Percentiles rank a stretch among this genome's conserved stretches.
Evolutionary conservation across 2,888 invertebrate genomes (phyloP).

Genomic region (Diaprepes abbreviatus): DNA sequence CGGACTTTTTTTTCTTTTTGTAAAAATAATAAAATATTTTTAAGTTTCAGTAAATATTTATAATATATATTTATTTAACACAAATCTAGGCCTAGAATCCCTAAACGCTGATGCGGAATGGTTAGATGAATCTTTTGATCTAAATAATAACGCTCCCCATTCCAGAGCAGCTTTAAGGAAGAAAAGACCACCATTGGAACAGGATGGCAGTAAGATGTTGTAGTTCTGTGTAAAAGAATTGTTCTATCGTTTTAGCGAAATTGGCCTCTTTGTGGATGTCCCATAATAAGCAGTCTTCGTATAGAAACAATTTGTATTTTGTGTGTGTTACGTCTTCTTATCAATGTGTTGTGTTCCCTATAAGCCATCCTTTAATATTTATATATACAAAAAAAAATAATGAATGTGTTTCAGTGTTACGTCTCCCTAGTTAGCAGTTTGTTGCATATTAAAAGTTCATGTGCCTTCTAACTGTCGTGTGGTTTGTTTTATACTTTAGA

Average conservation of each 20-base stretch:
- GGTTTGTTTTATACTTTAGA: background rate
- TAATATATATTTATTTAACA: no score
- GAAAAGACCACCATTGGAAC: conserved; percentile 44
- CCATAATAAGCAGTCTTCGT: conserved; percentile 18
- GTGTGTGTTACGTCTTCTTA: background rate
- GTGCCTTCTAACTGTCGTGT: background rate
- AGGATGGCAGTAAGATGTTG: conserved; percentile 46
- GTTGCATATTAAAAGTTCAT: background rate
- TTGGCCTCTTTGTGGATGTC: conserved; percentile 31
- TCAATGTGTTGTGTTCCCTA: background rate
- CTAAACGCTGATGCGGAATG: conserved; percentile 57
- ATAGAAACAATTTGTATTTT: conserved; percentile 7
- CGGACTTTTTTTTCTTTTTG: no score
- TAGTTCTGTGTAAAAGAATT: conserved; percentile 35
- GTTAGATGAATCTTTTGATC: conserved; percentile 51
- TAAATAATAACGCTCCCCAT: conserved; percentile 24
- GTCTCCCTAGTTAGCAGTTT: conserved; percentile 8
- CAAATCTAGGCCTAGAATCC: background rate
- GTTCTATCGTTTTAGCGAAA: conserved; percentile 18
- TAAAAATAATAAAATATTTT: no score
- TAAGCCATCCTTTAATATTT: background rate
- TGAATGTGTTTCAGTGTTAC: background rate
- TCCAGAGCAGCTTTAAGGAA: conserved; percentile 34
- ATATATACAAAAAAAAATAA: no score
- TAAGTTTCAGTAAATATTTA: no score